Evolutionary conservation across 2,888 invertebrate genomes (phyloP).

Genomic region (Priapulus caudatus): DNA sequence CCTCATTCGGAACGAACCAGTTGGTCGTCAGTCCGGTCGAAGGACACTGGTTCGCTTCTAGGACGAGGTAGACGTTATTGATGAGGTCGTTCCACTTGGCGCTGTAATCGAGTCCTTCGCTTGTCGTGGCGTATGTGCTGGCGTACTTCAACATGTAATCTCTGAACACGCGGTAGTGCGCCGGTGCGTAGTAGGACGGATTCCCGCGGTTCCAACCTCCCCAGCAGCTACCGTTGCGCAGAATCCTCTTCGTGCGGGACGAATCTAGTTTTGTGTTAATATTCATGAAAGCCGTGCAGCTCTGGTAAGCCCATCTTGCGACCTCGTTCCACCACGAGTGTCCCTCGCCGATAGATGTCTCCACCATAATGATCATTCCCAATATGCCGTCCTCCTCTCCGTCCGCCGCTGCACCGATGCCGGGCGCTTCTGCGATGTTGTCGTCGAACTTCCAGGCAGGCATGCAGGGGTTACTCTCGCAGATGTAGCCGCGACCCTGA

Average conservation of each 20-base stretch:
- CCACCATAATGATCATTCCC: neutral
- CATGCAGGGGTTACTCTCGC: neutral
- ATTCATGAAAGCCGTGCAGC: neutral
- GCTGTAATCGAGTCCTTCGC: neutral
- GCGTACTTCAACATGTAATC: neutral
- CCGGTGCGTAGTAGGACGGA: neutral
- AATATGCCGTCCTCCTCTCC: neutral
- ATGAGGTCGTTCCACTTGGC: conserved; percentile 1
- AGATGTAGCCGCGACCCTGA: neutral
- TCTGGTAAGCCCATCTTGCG: neutral
- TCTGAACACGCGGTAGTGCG: neutral
- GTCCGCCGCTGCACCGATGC: neutral
- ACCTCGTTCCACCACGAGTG: neutral
- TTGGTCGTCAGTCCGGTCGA: neutral
- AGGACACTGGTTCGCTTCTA: neutral
- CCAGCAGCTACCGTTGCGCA: neutral
- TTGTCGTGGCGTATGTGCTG: neutral
- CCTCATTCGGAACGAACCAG: neutral
- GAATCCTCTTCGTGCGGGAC: neutral
- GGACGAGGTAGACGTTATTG: neutral
- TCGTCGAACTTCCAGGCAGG: neutral
- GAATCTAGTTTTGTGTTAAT: neutral
- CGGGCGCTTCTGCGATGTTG: neutral
- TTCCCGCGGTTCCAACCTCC: neutral
- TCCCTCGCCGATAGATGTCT: neutral